phyloP scores from a whole-genome alignment of 2,113 vertebrate species.

The Damaliscus lunatus region DNA sequence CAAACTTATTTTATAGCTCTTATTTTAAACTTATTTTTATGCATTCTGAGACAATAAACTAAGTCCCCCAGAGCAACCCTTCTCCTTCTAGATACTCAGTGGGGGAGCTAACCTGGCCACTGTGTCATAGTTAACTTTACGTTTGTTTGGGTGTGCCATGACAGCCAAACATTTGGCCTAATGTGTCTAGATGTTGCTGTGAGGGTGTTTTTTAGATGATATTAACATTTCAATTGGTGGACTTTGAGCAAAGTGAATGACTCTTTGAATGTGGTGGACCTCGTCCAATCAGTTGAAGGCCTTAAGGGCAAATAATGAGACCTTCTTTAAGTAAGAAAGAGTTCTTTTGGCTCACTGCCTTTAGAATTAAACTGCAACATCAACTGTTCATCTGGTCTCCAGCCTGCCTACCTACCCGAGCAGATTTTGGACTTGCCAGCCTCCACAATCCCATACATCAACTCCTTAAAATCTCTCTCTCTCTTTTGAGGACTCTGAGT shows the following conservation, averaged over 20 bases:
- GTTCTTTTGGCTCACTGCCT: background rate
- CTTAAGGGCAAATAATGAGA: background rate
- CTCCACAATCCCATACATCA: background rate
- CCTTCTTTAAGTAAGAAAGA: background rate
- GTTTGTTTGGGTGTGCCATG: background rate
- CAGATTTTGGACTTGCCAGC: background rate
- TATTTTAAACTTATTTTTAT: background rate
- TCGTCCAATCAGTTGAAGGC: background rate
- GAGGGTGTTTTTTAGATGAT: background rate
- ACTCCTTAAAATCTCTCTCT: background rate
- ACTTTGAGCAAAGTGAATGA: background rate
- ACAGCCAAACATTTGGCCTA: background rate
- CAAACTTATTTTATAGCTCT: background rate
- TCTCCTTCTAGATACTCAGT: background rate
- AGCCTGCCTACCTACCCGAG: background rate
- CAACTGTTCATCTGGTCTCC: background rate
- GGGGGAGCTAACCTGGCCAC: background rate
- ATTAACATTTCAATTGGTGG: background rate
- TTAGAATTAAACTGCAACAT: background rate
- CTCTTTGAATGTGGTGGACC: background rate
- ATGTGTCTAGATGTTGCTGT: background rate
- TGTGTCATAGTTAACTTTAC: background rate
- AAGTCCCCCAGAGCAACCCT: too few species aligned
- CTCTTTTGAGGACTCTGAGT: background rate
- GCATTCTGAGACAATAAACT: background rate